Evolutionary conservation across 2,797 vertebrate genomes (phyloP).

Genomic region (Threskiornis aethiopicus): DNA sequence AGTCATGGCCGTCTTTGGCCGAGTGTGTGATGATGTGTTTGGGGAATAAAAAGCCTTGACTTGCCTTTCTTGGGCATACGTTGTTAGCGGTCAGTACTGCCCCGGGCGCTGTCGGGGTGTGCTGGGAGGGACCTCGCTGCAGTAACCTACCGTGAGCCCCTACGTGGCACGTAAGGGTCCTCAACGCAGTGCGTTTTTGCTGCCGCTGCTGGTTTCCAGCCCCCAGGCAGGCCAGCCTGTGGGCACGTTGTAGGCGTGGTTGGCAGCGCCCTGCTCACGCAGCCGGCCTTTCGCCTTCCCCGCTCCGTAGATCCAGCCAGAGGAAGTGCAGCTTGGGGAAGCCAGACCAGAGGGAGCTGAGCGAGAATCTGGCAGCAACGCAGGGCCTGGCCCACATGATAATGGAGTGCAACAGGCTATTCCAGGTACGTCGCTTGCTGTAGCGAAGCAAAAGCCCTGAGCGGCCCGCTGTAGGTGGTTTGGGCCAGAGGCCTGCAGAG

Average conservation of each 20-base stretch:
- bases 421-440: conserved; percentile 66
- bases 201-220: neutral
- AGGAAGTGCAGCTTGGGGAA: conserved; percentile 86
- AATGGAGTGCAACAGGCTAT: conserved; percentile 80
- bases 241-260: accelerated
- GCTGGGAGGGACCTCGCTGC: neutral
- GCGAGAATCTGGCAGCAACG: conserved; percentile 86
- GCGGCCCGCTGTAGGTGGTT: neutral
- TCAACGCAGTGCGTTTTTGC: neutral
- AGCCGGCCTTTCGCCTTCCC: neutral
- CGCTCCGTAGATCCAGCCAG: conserved; percentile 67
- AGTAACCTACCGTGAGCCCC: accelerated
- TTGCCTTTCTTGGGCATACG: neutral
- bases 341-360: conserved; percentile 88
- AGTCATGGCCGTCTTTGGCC: neutral
- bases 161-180: accelerated
- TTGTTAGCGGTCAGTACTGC: neutral
- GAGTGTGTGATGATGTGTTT: neutral
- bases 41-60: neutral
- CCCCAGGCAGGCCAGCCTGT: neutral
- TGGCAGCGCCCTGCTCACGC: neutral
- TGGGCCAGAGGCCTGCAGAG: neutral
- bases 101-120: neutral
- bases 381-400: conserved; percentile 89
- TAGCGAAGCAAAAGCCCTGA: neutral